Base-by-base conservation (phyloP, 1,140 invertebrate genomes). In the Lepidurus arcticus region DNA sequence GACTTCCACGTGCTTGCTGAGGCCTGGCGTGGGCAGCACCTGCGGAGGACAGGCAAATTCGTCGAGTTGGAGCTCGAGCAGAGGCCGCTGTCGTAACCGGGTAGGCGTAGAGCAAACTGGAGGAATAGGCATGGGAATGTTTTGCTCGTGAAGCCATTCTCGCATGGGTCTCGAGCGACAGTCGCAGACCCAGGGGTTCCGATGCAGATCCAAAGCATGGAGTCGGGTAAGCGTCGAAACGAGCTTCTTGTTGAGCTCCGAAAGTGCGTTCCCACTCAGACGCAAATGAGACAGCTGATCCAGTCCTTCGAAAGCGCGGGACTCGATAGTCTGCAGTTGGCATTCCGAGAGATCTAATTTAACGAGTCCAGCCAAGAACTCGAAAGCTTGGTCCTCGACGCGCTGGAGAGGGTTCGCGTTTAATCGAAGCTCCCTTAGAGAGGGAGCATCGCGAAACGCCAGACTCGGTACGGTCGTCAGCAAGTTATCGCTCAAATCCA, bases 131-230 rank as follows among this genome's bases (percentile, higher is more conserved):
- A 91, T 92, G 7, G 94, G 92, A 42, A 96, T 89, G 82, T 95
- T 96, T 80, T 92, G 90, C 79, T 91, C 89, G 7, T 90, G 89
- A 44, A 97, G 84, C 94, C 94, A 96, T 80, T 92, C 87, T 82
- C 95, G 94, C 78, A 94, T 88, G 78, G 92, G 90, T 26, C 93
- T 86, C 76, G 96, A 83, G 24, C 92, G 89, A 83, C 94, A 97
- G 83, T 97, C 94, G 82, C 95, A 97, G 44, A 90, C 88, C 94
- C 94, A 96, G 0, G 93, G 93, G 86, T 97, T 97, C 78, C 94
- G 93, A 80, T 96, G 93, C 53, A 97, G 85, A 83, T 94, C 93
- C 78, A 96, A 91, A 47, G 92, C 93, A 82, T 93, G 91, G 7
- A 96, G 87, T 34, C 91, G 90, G 13, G 53, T 65, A 16, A 80